These are phyloP conservation scores for Anneissia japonica DNA, from an alignment of 35 echinoderm and acorn worm genomes.

Conservation along the genomic window DNA sequence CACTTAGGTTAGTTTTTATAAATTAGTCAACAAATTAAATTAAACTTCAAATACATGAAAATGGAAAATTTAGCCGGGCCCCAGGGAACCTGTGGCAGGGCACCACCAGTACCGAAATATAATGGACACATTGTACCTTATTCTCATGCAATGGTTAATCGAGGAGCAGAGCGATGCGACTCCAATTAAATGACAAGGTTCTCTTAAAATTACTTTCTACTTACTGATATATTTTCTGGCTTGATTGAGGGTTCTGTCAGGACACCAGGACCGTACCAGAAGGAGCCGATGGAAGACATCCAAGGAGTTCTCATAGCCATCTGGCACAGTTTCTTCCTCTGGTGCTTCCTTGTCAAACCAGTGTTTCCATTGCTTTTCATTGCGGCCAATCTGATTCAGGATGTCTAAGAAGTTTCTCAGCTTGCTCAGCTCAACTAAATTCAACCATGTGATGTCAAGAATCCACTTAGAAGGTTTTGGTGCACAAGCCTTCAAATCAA, in stretches of 20 bases:
- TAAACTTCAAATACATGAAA: too few relatives aligned
- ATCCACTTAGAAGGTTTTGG: slow-evolving; percentile 94
- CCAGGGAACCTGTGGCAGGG: too few relatives aligned
- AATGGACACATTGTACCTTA: too few relatives aligned
- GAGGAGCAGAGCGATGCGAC: too few relatives aligned
- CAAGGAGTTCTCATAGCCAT: slow-evolving; percentile 90
- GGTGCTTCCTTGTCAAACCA: slow-evolving; percentile 99
- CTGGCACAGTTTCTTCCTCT: slow-evolving; percentile 80
- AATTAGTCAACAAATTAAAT: too few relatives aligned
- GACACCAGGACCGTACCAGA: slow-evolving; percentile 90
- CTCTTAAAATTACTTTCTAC: too few relatives aligned
- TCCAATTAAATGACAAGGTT: too few relatives aligned
- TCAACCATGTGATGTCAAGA: slow-evolving; percentile 96
- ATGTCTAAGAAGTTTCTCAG: slow-evolving; percentile 88
- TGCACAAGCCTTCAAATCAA: slow-evolving; percentile 88
- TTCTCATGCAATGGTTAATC: too few relatives aligned
- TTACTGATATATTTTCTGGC: slow-evolving; percentile 94
- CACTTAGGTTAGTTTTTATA: too few relatives aligned
- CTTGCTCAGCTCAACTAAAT: slow-evolving; percentile 90
- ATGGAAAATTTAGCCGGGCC: too few relatives aligned
- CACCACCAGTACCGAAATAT: too few relatives aligned
- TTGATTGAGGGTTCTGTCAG: slow-evolving; percentile 86
- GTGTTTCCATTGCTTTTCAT: slow-evolving; percentile 99
- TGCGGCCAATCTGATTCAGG: slow-evolving; percentile 84
- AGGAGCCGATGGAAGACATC: slow-evolving; percentile 88